A percentile compares a stretch with the other conserved stretches of the same genome.
Conservation (phyloP, 2,797 vertebrate genomes). For the Mormyrus hasselquistii region DNA sequence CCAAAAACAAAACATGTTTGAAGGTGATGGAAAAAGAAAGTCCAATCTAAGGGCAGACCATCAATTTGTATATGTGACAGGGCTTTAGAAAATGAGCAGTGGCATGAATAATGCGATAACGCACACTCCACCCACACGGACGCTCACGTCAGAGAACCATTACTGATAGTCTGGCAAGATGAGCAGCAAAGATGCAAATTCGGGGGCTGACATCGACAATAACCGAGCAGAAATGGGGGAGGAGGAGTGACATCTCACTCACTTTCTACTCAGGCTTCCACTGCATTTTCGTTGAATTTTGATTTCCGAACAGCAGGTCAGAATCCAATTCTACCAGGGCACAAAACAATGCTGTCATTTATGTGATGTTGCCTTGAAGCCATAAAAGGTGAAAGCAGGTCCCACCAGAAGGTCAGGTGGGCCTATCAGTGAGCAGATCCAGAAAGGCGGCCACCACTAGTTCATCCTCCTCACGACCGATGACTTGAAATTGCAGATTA, state of each 20-base stretch:
- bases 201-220: background rate
- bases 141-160: background rate
- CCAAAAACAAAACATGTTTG: background rate
- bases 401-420: background rate
- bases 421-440: background rate
- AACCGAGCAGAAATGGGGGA: background rate
- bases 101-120: background rate
- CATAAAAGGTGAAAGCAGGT: background rate
- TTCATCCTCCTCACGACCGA: background rate
- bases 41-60: background rate
- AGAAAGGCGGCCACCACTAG: background rate
- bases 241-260: background rate
- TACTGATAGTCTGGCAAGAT: background rate
- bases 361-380: background rate
- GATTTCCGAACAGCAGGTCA: background rate
- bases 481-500: background rate
- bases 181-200: background rate
- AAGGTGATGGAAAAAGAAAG: background rate
- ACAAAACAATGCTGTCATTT: background rate
- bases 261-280: background rate
- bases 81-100: background rate
- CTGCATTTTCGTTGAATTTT: background rate
- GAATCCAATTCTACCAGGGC: background rate
- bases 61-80: background rate
- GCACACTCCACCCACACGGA: background rate